Evolutionary conservation across 2,113 vertebrate genomes (phyloP), one percentile per base, ranked within the genome.

Genomic region (Microcebus murinus): DNA sequence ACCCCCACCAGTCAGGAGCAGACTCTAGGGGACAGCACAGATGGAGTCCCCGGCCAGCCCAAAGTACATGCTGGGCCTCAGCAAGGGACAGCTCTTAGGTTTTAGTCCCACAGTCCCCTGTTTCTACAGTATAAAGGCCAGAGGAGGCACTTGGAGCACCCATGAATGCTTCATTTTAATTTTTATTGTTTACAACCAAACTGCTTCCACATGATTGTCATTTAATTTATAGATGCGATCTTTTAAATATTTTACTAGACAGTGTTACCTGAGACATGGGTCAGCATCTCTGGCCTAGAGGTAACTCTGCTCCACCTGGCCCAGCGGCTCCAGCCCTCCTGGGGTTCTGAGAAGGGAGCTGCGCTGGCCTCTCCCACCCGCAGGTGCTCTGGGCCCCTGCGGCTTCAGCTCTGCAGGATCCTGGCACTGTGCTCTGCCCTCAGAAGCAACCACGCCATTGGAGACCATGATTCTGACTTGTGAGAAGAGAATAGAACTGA

Each of bases 81-180:
- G 15, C 21, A 27, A 68, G 39, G 9, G 34, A 23, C 36, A 18
- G 34, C 4, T 31, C 4, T n/a, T 11, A 6, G 1, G 11, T 57
- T 81, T 83, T 65, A 23, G 55, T 50, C 17, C 1, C 57, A 29
- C 6, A 27, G 9, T 50, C 25, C 31, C 11, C 15, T 31, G 11
- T 42, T 50, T 1, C 0, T 17, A 13, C 39, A 18, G 20, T 21
- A 0, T 55, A 65, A 27, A 27, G 25, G 82, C 48, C n/a, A 45
- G 8, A 68, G 34, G 36, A 70, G 73, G 50, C 59, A 63, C 14
- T 42, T 36, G 9, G 11, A 34, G 8, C 9, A 39, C 36, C 25
- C 4, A 11, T 65, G 23, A 4, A 39, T 15, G 31, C 3, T 76
- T 15, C 31, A 13, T 1, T 52, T 15, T 31, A 29, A 29, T 29